Base-by-base conservation (phyloP, 92 coral and sea anemone species). In the Pocillopora grandis region DNA sequence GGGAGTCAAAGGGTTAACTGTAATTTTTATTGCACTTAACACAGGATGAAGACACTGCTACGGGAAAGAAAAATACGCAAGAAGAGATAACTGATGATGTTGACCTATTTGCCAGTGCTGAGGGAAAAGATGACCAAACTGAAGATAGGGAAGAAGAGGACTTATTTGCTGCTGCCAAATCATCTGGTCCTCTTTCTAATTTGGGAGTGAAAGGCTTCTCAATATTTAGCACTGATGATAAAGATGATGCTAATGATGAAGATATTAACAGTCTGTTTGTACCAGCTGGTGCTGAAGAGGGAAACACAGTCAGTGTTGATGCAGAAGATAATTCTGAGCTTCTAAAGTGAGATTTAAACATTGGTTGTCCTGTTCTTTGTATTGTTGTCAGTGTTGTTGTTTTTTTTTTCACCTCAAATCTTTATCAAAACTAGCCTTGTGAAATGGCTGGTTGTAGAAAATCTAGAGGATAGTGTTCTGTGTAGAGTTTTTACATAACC, bases 241-340 rank as follows among this genome's bases (percentile, higher is more conserved):
- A 65, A 18, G 91, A 90, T 68, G 91, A 96, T 59, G 81, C 58
- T 3, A 71, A 81, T 35, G 95, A 92, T 42, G 87, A 80, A 12
- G 92, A 89, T 83, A 75, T 94, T 21, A 90, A 88, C 27, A 89
- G 92, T 57, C 90, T 96, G 37, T 96, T 96, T 89, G 82, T 96
- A 52, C 98, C 99, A 12, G 93, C 91, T 62, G 98, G 88, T 19
- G 99, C 99, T 12, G 55, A 82, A 37, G 91, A 86, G 68, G 66
- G 72, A 58, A 89, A 85, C 14, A 81, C 66, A 48, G 63, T 84
- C 52, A 31, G 58, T 70, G 42, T 88, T 0, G 89, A 85, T 10
- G 80, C 60, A 36, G 99, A 96, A 66, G 98, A 96, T 65, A 93
- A 96, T 82, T 93, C 99, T 2, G 92, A 94, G 60, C 90, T 96